Percentiles rank a stretch among this genome's conserved stretches.
These are phyloP conservation scores for Danio jaintianensis DNA, from an alignment of 2,797 vertebrate species.

Conservation along the genomic window DNA sequence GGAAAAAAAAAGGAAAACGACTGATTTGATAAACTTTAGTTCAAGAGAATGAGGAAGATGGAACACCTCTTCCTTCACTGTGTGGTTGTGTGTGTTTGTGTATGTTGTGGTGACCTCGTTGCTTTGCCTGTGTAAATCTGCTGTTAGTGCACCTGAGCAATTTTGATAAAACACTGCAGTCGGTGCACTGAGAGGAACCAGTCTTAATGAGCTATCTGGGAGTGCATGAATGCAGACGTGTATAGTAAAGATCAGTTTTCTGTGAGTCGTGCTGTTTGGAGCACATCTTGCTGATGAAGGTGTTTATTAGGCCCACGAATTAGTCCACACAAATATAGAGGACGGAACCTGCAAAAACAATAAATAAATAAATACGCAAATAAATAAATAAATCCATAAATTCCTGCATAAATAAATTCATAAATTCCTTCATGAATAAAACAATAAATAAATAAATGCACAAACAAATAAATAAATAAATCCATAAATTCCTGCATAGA, in stretches of 20 bases:
- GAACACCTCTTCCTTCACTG: slow-evolving; percentile 34
- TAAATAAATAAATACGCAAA: too few species aligned
- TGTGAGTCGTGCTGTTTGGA: slow-evolving; percentile 3
- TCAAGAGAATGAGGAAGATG: slow-evolving; percentile 13
- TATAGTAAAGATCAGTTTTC: slow-evolving; percentile 3
- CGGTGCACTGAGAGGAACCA: neutral
- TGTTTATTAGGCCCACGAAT: neutral
- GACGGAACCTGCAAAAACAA: too few species aligned
- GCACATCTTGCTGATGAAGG: neutral
- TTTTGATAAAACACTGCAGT: neutral
- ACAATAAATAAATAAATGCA: too few species aligned
- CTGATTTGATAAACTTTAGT: slow-evolving; percentile 65
- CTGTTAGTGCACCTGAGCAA: neutral
- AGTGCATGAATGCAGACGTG: neutral
- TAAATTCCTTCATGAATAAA: too few species aligned
- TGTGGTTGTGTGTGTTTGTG: slow-evolving; percentile 44
- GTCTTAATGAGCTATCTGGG: neutral
- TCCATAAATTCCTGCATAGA: too few species aligned
- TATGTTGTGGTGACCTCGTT: neutral
- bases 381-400: too few species aligned
- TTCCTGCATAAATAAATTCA: too few species aligned
- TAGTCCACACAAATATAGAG: too few species aligned
- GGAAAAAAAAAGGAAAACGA: slow-evolving; percentile 73
- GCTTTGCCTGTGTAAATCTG: neutral
- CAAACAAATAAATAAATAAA: too few species aligned